Evolutionary conservation across 2,797 vertebrate species (phyloP).

Genomic region (Sebastes steindachneri): DNA sequence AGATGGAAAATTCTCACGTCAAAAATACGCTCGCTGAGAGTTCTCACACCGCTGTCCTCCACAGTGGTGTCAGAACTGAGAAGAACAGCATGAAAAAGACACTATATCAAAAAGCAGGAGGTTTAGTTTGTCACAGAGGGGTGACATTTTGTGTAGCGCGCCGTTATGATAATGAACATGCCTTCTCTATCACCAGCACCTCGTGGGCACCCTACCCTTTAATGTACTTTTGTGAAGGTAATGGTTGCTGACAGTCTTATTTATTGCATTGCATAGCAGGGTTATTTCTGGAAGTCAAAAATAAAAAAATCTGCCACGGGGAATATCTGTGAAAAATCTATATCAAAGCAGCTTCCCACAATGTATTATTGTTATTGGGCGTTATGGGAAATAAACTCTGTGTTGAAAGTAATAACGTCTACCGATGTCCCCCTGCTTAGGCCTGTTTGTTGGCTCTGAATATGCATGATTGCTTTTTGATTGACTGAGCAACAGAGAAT

Average conservation of each 20-base stretch:
- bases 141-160: slow-evolving; percentile 56
- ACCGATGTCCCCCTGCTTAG: slow-evolving; percentile 14
- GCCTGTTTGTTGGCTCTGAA: slow-evolving; percentile 40
- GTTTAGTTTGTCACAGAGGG: slow-evolving; percentile 59
- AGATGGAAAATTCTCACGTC: slow-evolving; percentile 52
- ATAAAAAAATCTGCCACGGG: slow-evolving; percentile 31
- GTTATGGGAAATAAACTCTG: slow-evolving; percentile 65
- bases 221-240: slow-evolving; percentile 69
- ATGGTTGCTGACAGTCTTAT: slow-evolving; percentile 68
- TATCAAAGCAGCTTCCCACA: slow-evolving; percentile 51
- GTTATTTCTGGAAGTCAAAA: slow-evolving; percentile 76
- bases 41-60: slow-evolving; percentile 19
- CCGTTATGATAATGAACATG: slow-evolving; percentile 75
- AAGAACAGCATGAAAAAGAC: slow-evolving; percentile 4
- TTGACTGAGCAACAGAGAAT: slow-evolving; percentile 39
- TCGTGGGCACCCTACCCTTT: slow-evolving; percentile 55
- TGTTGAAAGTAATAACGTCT: slow-evolving; percentile 55
- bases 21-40: slow-evolving; percentile 26
- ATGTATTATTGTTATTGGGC: slow-evolving; percentile 48
- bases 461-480: slow-evolving; percentile 52
- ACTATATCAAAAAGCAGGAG: slow-evolving; percentile 40
- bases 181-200: slow-evolving; percentile 48
- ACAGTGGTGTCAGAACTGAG: slow-evolving; percentile 26
- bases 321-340: slow-evolving; percentile 52
- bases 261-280: slow-evolving; percentile 65